Evolutionary conservation across 1,140 invertebrate species (phyloP).

Genomic region (Trypoxylus dichotomus): DNA sequence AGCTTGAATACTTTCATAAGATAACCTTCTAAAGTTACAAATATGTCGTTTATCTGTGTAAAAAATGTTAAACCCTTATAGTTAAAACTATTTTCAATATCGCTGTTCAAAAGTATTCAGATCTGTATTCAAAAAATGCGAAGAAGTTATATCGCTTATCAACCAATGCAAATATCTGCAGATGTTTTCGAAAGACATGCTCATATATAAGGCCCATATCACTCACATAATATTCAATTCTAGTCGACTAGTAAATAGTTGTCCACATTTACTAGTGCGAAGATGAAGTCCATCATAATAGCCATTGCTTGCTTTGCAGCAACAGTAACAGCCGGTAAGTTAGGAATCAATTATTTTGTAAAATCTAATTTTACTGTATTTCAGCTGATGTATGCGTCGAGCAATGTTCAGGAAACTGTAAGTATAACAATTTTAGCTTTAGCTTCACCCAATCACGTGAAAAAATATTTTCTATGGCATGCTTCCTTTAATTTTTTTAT

Average conservation of each 20-base stretch:
- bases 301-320: conserved; percentile 6
- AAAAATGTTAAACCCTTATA: background rate
- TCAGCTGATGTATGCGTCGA: background rate
- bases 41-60: background rate
- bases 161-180: background rate
- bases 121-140: background rate
- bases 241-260: conserved; percentile 18
- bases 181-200: background rate
- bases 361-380: background rate
- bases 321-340: background rate
- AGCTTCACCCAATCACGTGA: background rate
- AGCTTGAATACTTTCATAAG: too few species aligned
- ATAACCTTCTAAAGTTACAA: background rate
- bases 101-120: background rate
- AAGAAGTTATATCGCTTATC: background rate
- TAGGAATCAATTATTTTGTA: background rate
- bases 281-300: background rate
- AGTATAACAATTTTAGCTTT: background rate
- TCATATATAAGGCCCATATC: background rate
- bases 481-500: too few species aligned
- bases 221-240: background rate
- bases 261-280: conserved; percentile 1
- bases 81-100: background rate
- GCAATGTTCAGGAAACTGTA: background rate
- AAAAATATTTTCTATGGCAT: background rate